Evolutionary conservation across 2,797 vertebrate genomes (phyloP).

Genomic region (Huso huso): DNA sequence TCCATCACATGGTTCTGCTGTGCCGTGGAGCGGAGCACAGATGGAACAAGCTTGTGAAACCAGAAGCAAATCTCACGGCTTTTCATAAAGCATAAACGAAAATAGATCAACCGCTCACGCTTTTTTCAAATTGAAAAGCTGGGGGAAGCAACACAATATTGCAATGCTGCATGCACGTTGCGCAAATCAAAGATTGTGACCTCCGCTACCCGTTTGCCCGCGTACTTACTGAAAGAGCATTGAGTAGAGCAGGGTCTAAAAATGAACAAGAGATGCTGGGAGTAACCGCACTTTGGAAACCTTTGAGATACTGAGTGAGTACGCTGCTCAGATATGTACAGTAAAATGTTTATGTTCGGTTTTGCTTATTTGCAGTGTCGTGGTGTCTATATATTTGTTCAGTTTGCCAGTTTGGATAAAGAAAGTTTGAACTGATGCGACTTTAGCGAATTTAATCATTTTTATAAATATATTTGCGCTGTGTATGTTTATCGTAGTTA

Average conservation of each 20-base stretch:
- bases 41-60: constrained; percentile 45
- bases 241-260: constrained; percentile 46
- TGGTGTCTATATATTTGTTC: too few species aligned
- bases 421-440: too few species aligned
- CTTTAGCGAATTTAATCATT: too few species aligned
- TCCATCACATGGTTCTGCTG: constrained; percentile 52
- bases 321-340: neutral
- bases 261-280: constrained; percentile 46
- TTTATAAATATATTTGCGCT: too few species aligned
- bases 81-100: constrained; percentile 51
- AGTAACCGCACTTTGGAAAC: constrained; percentile 40
- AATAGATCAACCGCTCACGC: constrained; percentile 38
- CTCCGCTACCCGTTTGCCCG: constrained; percentile 8
- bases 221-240: constrained; percentile 44
- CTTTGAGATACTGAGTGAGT: constrained; percentile 50
- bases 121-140: neutral
- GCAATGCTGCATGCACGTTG: constrained; percentile 25
- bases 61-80: constrained; percentile 53
- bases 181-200: constrained; percentile 33
- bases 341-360: too few species aligned
- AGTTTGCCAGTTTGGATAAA: too few species aligned
- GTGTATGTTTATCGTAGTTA: too few species aligned
- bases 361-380: too few species aligned
- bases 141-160: constrained; percentile 9
- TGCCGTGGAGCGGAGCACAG: constrained; percentile 35